Base-by-base conservation (phyloP, 2,113 vertebrate genomes). In the Periophthalmodon schlosseri region DNA sequence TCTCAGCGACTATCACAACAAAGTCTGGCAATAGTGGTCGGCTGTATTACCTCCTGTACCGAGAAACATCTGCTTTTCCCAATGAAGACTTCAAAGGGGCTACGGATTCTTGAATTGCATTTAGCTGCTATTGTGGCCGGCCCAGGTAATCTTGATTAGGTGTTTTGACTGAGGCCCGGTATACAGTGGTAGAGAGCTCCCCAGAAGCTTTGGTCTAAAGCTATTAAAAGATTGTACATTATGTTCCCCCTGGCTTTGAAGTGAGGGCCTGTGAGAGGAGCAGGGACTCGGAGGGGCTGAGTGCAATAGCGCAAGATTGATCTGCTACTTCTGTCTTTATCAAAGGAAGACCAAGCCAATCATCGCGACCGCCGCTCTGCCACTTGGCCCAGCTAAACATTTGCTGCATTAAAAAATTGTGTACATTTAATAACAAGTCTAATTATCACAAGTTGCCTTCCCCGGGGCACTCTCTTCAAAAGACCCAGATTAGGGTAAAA, bases 221-320 rank as follows among this genome's bases (percentile, higher is more conserved):
- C 98, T 98, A 99, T 99, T 99, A 98, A 99, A 97, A 99, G 97
- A 99, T 96, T 97, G 97, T 97, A 97, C 97, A 99, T 99, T 98
- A 97, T 99, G 96, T 97, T 95, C 95, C 95, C 60, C 88, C 80
- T 95, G 89, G 95, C 97, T 99, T 99, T 99, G 98, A 99, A 98
- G 98, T 99, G 92, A 97, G 94, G 95, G 95, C 94, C 95, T 63
- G 93, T 89, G 88, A 94, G 93, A 94, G 95, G 93, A 95, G 92
- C 94, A 95, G 96, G 94, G 95, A 95, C 94, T 95, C 87, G 67
- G 91, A 86, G 84, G 57, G 89, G 92, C 88, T 87, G 96, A 97
- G 96, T 92, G 93, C 95, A 95, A 96, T 95, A 95, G 95, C 95
- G 94, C 92, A 95, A 95, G 96, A 95, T 87, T 94, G 95, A 93